A percentile compares a stretch with the other conserved stretches of the same genome.
phyloP scores from a whole-genome alignment of 2,797 vertebrate species.

The Prunella strophiata region DNA sequence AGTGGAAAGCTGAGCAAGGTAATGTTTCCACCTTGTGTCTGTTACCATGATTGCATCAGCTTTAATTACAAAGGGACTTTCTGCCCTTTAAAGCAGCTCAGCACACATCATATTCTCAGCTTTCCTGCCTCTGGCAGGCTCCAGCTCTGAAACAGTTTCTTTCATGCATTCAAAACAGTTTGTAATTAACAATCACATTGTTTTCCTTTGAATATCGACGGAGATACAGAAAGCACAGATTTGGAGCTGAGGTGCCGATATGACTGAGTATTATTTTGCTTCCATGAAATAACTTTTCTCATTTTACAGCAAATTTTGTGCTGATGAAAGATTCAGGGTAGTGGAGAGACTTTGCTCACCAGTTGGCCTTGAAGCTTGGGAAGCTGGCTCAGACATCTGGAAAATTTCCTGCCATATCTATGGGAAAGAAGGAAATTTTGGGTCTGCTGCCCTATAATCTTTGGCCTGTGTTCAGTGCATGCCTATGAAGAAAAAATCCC shows the following conservation, averaged over 20 bases:
- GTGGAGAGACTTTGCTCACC: background rate
- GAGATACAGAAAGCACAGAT: conserved; percentile 48
- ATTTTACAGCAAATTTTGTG: conserved; percentile 20
- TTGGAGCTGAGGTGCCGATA: background rate
- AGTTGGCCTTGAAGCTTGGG: background rate
- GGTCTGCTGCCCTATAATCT: background rate
- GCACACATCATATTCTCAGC: background rate
- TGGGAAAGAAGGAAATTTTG: background rate
- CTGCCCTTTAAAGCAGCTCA: conserved; percentile 35
- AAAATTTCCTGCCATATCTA: background rate
- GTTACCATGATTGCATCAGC: conserved; percentile 43
- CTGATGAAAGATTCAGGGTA: background rate
- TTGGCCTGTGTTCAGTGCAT: background rate
- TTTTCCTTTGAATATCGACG: background rate
- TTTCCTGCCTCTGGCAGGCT: conserved; percentile 14
- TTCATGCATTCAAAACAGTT: conserved; percentile 52
- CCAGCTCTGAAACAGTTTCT: background rate
- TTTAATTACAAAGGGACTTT: conserved; percentile 62
- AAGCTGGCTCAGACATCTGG: background rate
- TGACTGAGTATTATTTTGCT: conserved; percentile 6
- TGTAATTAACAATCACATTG: conserved; percentile 62
- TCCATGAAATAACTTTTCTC: background rate
- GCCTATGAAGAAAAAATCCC: background rate
- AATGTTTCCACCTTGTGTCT: conserved; percentile 57
- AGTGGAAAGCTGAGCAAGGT: conserved; percentile 5